Conservation (phyloP, 2,888 invertebrate species). For the Patella depressa region DNA sequence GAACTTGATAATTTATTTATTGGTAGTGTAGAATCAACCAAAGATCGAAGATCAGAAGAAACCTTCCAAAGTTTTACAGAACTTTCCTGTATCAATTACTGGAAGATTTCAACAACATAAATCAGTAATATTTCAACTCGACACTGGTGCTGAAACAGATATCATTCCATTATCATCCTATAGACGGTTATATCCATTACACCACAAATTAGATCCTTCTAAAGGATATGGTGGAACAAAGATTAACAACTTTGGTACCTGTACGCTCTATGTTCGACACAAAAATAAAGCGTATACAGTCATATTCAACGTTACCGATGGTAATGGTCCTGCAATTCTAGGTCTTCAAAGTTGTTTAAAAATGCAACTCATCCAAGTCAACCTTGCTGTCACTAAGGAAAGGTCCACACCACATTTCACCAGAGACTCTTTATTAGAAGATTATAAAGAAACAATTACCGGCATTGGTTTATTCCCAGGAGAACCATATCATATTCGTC, state of each 20-base stretch:
- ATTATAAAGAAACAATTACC: constrained; percentile 1
- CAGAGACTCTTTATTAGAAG: background rate
- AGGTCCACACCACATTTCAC: background rate
- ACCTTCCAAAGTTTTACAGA: background rate
- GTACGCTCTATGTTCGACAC: background rate
- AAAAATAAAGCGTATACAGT: background rate
- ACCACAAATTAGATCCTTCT: background rate
- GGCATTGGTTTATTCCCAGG: too few species aligned
- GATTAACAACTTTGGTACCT: background rate
- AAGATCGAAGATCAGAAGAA: background rate
- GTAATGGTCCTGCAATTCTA: background rate
- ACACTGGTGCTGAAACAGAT: background rate
- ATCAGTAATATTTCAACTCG: background rate
- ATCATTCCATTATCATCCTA: background rate
- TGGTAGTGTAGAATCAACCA: background rate
- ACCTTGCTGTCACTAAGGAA: background rate
- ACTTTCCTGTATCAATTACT: background rate
- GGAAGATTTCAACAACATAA: background rate
- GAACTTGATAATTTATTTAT: background rate
- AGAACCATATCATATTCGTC: background rate
- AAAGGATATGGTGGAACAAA: constrained; percentile 1
- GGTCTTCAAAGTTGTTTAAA: background rate
- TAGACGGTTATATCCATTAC: background rate
- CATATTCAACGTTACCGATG: background rate
- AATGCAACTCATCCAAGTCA: background rate